Conservation (phyloP, 2,888 invertebrate species). For the Nasonia oneida region DNA sequence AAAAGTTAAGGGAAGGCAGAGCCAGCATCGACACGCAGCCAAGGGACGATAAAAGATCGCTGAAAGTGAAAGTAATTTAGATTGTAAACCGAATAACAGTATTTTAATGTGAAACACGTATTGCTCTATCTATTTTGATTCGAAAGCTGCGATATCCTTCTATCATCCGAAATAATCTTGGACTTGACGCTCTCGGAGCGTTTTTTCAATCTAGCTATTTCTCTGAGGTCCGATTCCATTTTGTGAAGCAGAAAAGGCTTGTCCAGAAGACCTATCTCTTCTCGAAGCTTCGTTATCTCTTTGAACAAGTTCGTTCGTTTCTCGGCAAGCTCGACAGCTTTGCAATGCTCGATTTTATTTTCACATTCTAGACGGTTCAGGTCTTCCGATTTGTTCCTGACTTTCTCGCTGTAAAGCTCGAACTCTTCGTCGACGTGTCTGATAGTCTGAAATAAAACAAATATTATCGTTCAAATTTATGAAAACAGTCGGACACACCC, state of each 20-base stretch:
- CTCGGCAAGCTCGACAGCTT: conserved; percentile 54
- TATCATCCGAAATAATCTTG: conserved; percentile 11
- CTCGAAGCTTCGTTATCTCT: conserved; percentile 56
- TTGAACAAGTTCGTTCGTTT: conserved; percentile 61
- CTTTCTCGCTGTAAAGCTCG: conserved; percentile 55
- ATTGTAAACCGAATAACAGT: not conserved
- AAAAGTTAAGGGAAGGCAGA: not conserved
- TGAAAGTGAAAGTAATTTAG: conserved; percentile 2
- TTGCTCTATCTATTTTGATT: not conserved
- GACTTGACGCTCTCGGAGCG: conserved; percentile 30
- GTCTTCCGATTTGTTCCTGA: conserved; percentile 10
- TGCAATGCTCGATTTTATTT: conserved; percentile 50
- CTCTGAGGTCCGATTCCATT: conserved; percentile 61
- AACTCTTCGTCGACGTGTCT: conserved; percentile 64
- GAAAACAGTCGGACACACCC: not conserved
- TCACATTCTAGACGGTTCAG: conserved; percentile 36
- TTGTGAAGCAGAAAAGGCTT: conserved; percentile 62
- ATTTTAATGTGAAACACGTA: too few relatives aligned
- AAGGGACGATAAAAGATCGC: not conserved
- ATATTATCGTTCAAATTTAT: conserved; percentile 2
- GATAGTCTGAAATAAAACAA: conserved; percentile 61
- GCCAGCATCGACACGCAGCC: not conserved
- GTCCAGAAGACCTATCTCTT: conserved; percentile 58
- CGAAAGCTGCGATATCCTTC: not conserved
- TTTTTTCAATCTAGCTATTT: conserved; percentile 55